Conservation (phyloP, 2,888 invertebrate species). For the Galerucella calmariensis region DNA sequence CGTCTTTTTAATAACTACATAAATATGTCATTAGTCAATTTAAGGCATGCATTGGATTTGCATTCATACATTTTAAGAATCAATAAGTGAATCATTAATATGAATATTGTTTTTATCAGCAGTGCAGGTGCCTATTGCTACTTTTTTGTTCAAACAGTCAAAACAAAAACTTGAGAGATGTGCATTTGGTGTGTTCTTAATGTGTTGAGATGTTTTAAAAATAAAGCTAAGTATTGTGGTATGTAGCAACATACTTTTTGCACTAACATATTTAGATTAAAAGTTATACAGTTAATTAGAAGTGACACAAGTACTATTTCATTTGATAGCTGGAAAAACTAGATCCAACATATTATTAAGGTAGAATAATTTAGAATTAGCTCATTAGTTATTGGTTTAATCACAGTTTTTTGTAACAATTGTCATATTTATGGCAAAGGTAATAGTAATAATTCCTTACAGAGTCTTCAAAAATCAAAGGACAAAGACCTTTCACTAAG, state of each 20-base stretch:
- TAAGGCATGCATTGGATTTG: not conserved
- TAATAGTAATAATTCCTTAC: too few species aligned
- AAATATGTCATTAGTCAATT: constrained; percentile 8
- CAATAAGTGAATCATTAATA: constrained; percentile 10
- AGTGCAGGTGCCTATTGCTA: not conserved
- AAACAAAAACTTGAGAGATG: not conserved
- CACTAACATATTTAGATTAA: not conserved
- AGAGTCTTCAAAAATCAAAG: too few species aligned
- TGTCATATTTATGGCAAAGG: too few species aligned
- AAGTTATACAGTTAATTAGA: too few species aligned
- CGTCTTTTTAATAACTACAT: not conserved
- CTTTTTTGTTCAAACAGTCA: not conserved
- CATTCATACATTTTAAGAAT: constrained; percentile 7
- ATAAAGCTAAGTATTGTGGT: constrained; percentile 4
- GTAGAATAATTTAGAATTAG: too few species aligned
- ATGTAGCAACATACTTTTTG: not conserved
- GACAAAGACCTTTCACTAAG: too few species aligned
- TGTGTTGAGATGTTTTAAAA: constrained; percentile 5
- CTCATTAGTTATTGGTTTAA: too few species aligned
- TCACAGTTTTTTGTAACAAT: too few species aligned
- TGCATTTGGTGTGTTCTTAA: not conserved
- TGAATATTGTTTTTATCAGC: not conserved
- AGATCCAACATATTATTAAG: too few species aligned
- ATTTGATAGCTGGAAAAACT: too few species aligned
- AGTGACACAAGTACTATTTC: too few species aligned